Conservation (phyloP, 2,888 invertebrate genomes). For the Sminthurinus aureus region DNA sequence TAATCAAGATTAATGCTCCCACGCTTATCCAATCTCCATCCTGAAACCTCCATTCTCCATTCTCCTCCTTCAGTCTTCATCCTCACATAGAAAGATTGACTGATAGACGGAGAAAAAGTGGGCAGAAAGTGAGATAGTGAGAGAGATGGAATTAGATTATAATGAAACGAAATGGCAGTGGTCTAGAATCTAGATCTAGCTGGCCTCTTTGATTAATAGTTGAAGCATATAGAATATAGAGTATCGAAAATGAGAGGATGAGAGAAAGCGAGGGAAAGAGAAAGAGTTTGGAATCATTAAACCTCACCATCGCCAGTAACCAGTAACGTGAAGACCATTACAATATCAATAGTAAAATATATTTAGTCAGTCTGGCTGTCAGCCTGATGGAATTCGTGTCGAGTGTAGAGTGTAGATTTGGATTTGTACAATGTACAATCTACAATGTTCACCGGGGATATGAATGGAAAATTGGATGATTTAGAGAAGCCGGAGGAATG, state of each 20-base stretch:
- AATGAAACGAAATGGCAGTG: neutral
- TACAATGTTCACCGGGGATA: neutral
- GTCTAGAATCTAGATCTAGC: neutral
- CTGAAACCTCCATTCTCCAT: too few relatives aligned
- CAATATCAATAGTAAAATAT: neutral
- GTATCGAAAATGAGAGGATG: neutral
- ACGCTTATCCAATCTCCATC: neutral
- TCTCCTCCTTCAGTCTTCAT: too few relatives aligned
- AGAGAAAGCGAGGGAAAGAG: neutral
- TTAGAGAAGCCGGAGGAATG: slow-evolving; percentile 9
- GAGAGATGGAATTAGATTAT: slow-evolving; percentile 6
- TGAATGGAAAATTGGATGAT: slow-evolving; percentile 34
- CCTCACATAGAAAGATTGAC: neutral
- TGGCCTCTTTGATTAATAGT: slow-evolving; percentile 8
- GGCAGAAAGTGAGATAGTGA: neutral
- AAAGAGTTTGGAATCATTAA: neutral
- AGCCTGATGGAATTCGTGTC: neutral
- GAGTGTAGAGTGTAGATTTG: too few relatives aligned
- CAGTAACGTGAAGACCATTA: neutral
- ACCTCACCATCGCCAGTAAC: too few relatives aligned
- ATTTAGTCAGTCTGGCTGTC: neutral
- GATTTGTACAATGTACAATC: neutral
- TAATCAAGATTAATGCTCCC: slow-evolving; percentile 37
- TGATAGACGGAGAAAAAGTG: neutral
- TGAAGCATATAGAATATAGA: neutral